Conservation (phyloP, 2,888 invertebrate species). For the Caenorhabditis sinica region DNA sequence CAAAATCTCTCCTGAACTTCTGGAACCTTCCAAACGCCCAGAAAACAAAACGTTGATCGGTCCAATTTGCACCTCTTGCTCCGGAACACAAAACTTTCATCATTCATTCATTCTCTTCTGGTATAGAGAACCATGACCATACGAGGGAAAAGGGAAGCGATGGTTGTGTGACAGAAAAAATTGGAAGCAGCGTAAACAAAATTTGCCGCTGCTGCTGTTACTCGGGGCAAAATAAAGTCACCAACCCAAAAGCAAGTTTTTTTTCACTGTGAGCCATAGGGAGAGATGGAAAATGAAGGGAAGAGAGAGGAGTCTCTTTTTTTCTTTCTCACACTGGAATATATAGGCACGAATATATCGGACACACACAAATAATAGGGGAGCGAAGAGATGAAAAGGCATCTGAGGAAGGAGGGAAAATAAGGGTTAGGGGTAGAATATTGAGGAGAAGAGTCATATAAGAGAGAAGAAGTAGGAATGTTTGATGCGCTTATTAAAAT, state of each 20-base stretch:
- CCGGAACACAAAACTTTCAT: too few species aligned
- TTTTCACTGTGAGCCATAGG: slow-evolving; percentile 5
- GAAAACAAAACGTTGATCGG: too few species aligned
- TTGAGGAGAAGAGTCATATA: not conserved
- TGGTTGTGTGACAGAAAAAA: not conserved
- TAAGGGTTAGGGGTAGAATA: slow-evolving; percentile 20
- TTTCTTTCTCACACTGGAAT: slow-evolving; percentile 41
- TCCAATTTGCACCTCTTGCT: too few species aligned
- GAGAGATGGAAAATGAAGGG: slow-evolving; percentile 1
- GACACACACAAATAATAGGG: slow-evolving; percentile 13
- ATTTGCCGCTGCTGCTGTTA: not conserved
- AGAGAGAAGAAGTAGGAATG: slow-evolving; percentile 81
- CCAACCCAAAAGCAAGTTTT: slow-evolving; percentile 47
- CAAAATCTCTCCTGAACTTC: too few species aligned
- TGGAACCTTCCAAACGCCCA: too few species aligned
- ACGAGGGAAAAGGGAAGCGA: not conserved
- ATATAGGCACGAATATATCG: not conserved
- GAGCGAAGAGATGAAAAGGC: not conserved
- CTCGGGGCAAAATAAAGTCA: slow-evolving; percentile 46
- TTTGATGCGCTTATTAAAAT: slow-evolving; percentile 77
- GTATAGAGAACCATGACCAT: too few species aligned
- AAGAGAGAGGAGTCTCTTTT: not conserved
- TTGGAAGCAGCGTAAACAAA: slow-evolving; percentile 40
- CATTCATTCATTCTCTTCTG: too few species aligned
- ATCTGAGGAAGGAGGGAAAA: slow-evolving; percentile 13